These are phyloP conservation scores for Urosaurus nigricauda DNA, from an alignment of 2,797 vertebrate species.

Conservation along the genomic window DNA sequence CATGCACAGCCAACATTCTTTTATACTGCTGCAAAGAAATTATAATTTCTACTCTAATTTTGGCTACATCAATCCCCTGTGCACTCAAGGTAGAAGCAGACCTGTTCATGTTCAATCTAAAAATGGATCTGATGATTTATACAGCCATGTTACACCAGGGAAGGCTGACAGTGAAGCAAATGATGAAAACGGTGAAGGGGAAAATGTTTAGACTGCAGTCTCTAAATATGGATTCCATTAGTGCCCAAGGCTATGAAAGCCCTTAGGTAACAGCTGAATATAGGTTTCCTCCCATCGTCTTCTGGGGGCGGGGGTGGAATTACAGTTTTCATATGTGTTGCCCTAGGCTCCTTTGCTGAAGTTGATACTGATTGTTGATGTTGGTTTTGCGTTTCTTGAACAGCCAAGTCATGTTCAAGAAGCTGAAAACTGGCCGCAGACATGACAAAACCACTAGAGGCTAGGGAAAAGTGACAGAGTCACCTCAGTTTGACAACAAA, in stretches of 20 bases:
- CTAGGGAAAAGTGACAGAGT: conserved; percentile 41
- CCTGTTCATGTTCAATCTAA: conserved; percentile 73
- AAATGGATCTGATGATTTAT: conserved; percentile 64
- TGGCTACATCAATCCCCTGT: conserved; percentile 63
- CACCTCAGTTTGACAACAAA: conserved; percentile 15
- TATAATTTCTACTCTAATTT: conserved; percentile 71
- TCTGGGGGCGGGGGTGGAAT: conserved; percentile 58
- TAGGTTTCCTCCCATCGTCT: conserved; percentile 62
- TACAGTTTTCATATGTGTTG: conserved; percentile 61
- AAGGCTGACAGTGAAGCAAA: conserved; percentile 68
- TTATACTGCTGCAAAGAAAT: conserved; percentile 14
- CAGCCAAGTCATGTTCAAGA: conserved; percentile 71
- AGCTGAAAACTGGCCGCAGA: conserved; percentile 67
- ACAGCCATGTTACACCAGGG: conserved; percentile 59
- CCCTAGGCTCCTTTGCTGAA: conserved; percentile 73
- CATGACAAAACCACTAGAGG: conserved; percentile 66
- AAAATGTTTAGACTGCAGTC: conserved; percentile 71
- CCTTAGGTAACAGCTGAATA: conserved; percentile 70
- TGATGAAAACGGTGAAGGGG: conserved; percentile 65
- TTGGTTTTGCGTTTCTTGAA: conserved; percentile 70
- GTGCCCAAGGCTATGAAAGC: conserved; percentile 73
- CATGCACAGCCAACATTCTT: conserved; percentile 5
- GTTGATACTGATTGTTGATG: conserved; percentile 63
- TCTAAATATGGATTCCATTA: conserved; percentile 65
- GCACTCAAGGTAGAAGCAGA: conserved; percentile 61